Evolutionary conservation across 1,140 invertebrate species (phyloP), one percentile per base, ranked within the genome.

Genomic region (Piezodorus guildinii): DNA sequence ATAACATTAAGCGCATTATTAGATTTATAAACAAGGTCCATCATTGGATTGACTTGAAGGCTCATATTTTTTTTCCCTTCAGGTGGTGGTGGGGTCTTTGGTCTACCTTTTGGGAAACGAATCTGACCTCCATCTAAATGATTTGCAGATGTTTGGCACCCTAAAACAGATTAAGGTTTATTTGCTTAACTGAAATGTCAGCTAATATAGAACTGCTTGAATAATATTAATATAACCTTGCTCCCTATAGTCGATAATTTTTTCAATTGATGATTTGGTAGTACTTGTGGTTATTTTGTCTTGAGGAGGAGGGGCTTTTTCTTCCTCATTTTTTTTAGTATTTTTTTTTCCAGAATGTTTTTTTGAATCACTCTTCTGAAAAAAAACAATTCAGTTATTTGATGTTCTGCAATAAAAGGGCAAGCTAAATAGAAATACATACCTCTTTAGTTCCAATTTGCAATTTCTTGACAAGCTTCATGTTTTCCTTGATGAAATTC

Each of bases 1-100:
- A 56, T 56, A 56, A 23, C 15, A 19, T 56, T 25, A 39, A 39
- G 6, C 12, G 34, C 6, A 39, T 39, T 39, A 39, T 39, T 39
- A 10, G 3, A 6, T 6, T 39, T 39, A 39, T 39, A 39, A 39
- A 39, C 34, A 10, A 39, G 12, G 12, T 39, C 34, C 34, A 39
- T 39, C 9, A 39, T 10, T 39, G 34, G 34, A 56, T 56, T 14
- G 5, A 56, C 52, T 56, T 56, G 52, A 5, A 56, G 14, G 6
- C 52, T 23, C 15, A 56, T 56, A 56, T 56, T 56, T 25, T 25
- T 56, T 23, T 5, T 56, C 23, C 52, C 52, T 23, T 56, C 17
- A 23, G 52, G 52, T 23, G 52, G 52, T 5, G 52, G 23, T 9
- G 52, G 52, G 3, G 52, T 56, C 19, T 4, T 16, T 21, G 6